Percentiles rank a stretch among this genome's conserved stretches.
Conservation (phyloP, 1,140 invertebrate genomes). For the Globodera rostochiensis region DNA sequence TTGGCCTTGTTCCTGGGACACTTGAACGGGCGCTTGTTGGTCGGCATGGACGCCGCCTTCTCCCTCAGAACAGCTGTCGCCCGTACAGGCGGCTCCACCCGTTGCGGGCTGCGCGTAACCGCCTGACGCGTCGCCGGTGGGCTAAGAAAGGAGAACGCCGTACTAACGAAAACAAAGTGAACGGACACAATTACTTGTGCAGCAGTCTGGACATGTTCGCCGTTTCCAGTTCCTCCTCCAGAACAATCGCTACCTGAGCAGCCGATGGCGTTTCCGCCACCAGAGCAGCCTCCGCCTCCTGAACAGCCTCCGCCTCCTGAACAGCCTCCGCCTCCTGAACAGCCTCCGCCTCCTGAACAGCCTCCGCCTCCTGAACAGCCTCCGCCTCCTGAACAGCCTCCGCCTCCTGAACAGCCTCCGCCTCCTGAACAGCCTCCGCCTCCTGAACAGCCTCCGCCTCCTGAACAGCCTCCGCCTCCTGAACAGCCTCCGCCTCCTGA, state of each 20-base stretch:
- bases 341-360: neutral
- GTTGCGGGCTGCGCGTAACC: neutral
- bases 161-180: neutral
- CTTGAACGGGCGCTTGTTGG: constrained; percentile 3
- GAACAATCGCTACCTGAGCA: constrained; percentile 16
- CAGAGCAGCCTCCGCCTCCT: neutral
- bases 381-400: neutral
- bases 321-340: neutral
- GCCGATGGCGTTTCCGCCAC: neutral
- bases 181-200: neutral
- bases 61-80: constrained; percentile 17
- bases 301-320: neutral
- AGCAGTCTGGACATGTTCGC: neutral
- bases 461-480: too few relatives aligned
- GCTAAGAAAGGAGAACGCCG: neutral
- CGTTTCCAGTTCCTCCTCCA: constrained; percentile 11
- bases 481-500: too few relatives aligned
- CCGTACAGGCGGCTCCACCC: neutral
- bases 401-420: neutral
- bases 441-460: too few relatives aligned
- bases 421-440: too few relatives aligned
- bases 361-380: neutral
- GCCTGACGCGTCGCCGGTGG: neutral
- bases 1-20: neutral
- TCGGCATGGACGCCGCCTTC: neutral